Evolutionary conservation across 2,888 invertebrate genomes (phyloP), one percentile per base, ranked within the genome.

Genomic region (Rhingia rostrata): DNA sequence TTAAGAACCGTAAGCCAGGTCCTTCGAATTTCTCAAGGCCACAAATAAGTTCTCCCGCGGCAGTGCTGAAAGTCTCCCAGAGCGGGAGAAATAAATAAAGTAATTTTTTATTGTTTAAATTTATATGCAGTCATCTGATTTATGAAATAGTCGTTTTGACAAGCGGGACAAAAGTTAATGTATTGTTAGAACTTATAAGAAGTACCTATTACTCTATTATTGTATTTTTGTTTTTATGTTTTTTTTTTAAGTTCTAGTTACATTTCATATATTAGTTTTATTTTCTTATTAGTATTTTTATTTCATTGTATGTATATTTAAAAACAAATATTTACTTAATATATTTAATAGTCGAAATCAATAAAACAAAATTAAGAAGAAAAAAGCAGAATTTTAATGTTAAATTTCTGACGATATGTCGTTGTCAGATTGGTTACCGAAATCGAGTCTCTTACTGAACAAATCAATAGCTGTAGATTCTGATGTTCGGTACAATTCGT

Each of bases 1-100:
- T 97, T 87, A 96, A 96, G 91, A 92, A 94, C 41, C 93, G 95
- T 35, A 91, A 91, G 5, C 88, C 88, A 5, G 87, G 87, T 10
- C 74, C 88, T 60, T 56, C 74, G 33, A 89, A 88, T 86, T 89
- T 89, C 66, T 90, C 89, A 67, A 88, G 91, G 12, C 89, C 90
- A 67, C 90, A 90, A 61, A 87, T 88, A 53, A 88, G 88, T 77
- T 88, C 87, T 0, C 88, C 88, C 43, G 86, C 87, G 49, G 61
- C 77, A 30, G 81, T 79, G n/a, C 54, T 70, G 7, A 87, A 70
- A 47, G 51, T 58, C 10, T 80, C 82, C 78, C 70, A 81, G 33
- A 86, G 37, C 43, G 82, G 60, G 7, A 33, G 12, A 7, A 84
- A 84, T 22, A 84, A 84, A 75, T 84, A 47, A 70, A 45, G 61